A percentile compares a stretch with the other conserved stretches of the same genome.
These are phyloP conservation scores for Erynnis tages DNA, from an alignment of 2,888 invertebrate genomes.

Conservation along the genomic window DNA sequence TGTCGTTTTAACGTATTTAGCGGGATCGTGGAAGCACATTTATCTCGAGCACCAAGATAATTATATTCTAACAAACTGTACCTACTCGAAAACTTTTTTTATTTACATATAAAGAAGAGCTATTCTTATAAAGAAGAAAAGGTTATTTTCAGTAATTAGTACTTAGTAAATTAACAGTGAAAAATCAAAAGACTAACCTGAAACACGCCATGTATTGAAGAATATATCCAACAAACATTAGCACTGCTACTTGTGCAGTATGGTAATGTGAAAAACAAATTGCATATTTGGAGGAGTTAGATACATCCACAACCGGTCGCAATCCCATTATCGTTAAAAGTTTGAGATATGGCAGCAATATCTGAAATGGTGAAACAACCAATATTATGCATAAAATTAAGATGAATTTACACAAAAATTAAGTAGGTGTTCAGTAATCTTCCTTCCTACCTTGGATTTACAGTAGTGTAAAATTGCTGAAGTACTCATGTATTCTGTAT, in stretches of 20 bases:
- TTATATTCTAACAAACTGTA: no score
- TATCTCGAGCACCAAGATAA: no score
- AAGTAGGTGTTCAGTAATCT: background rate
- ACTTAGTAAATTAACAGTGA: no score
- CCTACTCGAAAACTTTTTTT: no score
- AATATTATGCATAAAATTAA: no score
- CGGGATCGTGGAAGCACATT: no score
- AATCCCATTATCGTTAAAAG: constrained; percentile 88
- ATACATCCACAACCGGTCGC: constrained; percentile 85
- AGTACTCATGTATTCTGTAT: constrained; percentile 85
- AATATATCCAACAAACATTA: constrained; percentile 87
- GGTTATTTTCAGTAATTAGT: no score
- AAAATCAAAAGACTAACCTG: no score
- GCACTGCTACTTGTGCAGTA: constrained; percentile 83
- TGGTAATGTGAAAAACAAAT: constrained; percentile 85
- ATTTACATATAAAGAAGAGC: no score
- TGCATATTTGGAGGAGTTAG: constrained; percentile 81
- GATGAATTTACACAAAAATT: background rate
- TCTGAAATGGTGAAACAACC: constrained; percentile 74
- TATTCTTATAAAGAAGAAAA: no score
- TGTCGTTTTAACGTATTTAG: no score
- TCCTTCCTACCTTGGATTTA: constrained; percentile 84
- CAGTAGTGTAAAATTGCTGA: constrained; percentile 91
- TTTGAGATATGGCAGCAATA: constrained; percentile 88
- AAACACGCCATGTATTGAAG: constrained; percentile 91